Conservation (phyloP, 2,888 invertebrate genomes). For the Alloplasta piceator region DNA sequence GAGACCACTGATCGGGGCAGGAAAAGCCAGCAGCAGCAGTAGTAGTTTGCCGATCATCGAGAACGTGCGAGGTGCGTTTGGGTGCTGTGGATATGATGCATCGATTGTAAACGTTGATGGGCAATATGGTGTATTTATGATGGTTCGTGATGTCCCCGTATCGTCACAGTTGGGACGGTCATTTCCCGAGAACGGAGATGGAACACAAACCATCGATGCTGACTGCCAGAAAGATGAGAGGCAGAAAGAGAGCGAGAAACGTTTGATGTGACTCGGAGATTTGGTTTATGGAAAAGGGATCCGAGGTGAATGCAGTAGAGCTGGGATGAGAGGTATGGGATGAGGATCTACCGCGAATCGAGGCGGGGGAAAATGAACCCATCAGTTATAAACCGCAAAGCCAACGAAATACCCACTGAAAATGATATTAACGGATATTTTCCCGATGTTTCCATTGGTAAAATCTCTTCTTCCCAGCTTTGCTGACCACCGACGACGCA, state of each 20-base stretch:
- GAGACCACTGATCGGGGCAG: constrained; percentile 34
- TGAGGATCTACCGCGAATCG: too few relatives aligned
- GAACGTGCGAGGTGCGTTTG: neutral
- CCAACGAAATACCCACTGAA: constrained; percentile 39
- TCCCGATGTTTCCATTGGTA: neutral
- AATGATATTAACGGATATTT: constrained; percentile 64
- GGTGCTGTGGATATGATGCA: constrained; percentile 75
- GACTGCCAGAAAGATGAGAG: constrained; percentile 2
- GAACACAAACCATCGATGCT: constrained; percentile 15
- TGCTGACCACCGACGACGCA: constrained; percentile 63
- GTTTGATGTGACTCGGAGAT: constrained; percentile 17
- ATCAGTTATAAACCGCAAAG: constrained; percentile 4
- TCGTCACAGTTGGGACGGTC: constrained; percentile 37
- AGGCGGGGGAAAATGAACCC: neutral
- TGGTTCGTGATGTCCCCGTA: constrained; percentile 55
- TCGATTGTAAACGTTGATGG: constrained; percentile 81
- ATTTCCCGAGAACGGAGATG: constrained; percentile 30
- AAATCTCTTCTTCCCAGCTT: constrained; percentile 7
- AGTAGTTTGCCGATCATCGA: constrained; percentile 25
- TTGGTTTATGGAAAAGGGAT: constrained; percentile 16
- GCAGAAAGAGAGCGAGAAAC: neutral
- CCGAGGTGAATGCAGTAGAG: neutral
- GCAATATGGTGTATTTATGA: constrained; percentile 81
- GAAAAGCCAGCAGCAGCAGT: neutral
- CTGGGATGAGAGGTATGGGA: neutral